A percentile compares a stretch with the other conserved stretches of the same genome.
phyloP scores from a whole-genome alignment of 2,113 vertebrate species.

The Muscicapa adusta region DNA sequence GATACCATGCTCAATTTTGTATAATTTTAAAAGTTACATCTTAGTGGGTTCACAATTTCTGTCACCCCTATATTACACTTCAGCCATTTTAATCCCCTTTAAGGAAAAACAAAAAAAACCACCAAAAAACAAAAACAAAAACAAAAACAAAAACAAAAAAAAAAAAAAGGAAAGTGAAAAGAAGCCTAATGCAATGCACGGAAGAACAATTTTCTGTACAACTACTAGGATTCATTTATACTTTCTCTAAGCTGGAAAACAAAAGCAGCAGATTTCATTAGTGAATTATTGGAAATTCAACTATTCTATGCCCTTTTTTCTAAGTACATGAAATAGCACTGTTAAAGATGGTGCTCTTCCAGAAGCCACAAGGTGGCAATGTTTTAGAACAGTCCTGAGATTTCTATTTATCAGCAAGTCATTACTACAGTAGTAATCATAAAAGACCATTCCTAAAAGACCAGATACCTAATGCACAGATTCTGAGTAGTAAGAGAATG shows the following conservation, averaged over 20 bases:
- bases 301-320: not conserved
- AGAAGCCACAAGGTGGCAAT: conserved; percentile 38
- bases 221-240: not conserved
- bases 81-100: not conserved
- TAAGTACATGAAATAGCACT: not conserved
- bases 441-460: not conserved
- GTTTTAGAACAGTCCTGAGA: not conserved
- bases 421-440: not conserved
- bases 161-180: not conserved
- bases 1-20: not conserved
- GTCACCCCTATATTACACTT: not conserved
- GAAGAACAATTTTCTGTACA: not conserved
- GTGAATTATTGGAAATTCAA: not conserved
- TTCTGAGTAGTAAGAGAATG: not conserved
- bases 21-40: not conserved
- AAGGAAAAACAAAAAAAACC: not conserved
- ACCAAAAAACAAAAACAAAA: not conserved
- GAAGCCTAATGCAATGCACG: not conserved
- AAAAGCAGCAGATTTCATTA: not conserved
- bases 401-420: not conserved
- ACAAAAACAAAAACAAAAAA: too few relatives aligned
- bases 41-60: not conserved
- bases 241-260: not conserved
- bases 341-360: not conserved
- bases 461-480: not conserved